Evolutionary conservation across 2,113 vertebrate genomes (phyloP).

Genomic region (Mobula hypostoma): DNA sequence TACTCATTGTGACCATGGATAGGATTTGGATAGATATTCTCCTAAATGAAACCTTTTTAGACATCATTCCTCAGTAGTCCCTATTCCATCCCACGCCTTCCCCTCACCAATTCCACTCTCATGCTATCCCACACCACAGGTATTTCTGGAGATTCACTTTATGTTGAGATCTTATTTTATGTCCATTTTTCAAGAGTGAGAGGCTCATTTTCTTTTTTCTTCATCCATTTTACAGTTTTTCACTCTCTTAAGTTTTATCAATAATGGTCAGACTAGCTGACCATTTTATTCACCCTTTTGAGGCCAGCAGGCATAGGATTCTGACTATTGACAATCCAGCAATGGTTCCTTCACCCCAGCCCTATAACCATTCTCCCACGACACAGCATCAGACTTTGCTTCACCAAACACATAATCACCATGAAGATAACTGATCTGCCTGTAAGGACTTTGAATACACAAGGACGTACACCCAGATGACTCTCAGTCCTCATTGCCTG

Average conservation of each 20-base stretch:
- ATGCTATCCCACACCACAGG: neutral
- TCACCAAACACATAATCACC: neutral
- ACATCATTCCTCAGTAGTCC: neutral
- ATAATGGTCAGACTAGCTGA: neutral
- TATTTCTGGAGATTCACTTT: neutral
- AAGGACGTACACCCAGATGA: neutral
- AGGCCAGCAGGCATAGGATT: neutral
- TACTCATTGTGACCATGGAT: slow-evolving; percentile 21
- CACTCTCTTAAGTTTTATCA: neutral
- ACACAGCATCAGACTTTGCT: neutral
- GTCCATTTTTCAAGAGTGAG: neutral
- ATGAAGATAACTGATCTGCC: neutral
- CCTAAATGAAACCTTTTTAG: neutral
- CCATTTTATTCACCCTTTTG: neutral
- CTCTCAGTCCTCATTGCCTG: neutral
- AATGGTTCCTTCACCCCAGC: neutral
- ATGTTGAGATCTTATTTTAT: neutral
- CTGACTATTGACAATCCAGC: neutral
- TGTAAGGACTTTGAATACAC: neutral
- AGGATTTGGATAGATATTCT: slow-evolving; percentile 13
- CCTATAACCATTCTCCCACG: neutral
- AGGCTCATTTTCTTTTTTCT: no score
- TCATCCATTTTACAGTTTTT: neutral
- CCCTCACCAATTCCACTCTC: neutral
- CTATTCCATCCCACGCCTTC: neutral